A percentile compares a stretch with the other conserved stretches of the same genome.
phyloP scores from a whole-genome alignment of 1,140 invertebrate species.

The Triops longicaudatus region DNA sequence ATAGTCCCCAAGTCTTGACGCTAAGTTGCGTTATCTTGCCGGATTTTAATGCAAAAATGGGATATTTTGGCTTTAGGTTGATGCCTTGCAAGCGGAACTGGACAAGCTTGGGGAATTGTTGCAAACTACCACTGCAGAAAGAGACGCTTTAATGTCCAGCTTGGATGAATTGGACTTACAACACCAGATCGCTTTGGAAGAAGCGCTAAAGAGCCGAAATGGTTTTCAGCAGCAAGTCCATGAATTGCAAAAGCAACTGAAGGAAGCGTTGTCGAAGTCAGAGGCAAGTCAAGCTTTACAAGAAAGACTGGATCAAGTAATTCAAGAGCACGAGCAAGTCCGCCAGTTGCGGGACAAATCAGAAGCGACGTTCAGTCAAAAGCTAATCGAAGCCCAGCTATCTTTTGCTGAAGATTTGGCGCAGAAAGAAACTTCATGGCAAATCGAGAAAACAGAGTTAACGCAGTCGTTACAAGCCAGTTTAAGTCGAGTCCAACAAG shows the following conservation, averaged over 20 bases:
- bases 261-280: neutral
- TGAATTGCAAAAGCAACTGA: conserved; percentile 15
- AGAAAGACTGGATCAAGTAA: neutral
- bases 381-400: neutral
- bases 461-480: neutral
- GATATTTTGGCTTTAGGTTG: neutral
- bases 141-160: conserved; percentile 47
- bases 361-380: neutral
- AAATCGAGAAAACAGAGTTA: neutral
- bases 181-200: conserved; percentile 53
- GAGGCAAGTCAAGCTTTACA: neutral
- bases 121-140: conserved; percentile 40
- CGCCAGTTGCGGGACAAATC: neutral
- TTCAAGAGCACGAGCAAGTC: neutral
- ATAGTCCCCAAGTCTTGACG: neutral
- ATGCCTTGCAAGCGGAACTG: conserved; percentile 29
- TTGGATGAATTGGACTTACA: conserved; percentile 64
- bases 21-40: no score
- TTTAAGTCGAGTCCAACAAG: neutral
- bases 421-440: neutral
- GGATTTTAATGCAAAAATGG: neutral
- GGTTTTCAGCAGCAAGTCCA: conserved; percentile 6
- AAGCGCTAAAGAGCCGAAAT: conserved; percentile 6
- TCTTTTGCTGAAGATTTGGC: neutral
- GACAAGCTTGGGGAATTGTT: conserved; percentile 30